Conservation (phyloP, 2,113 vertebrate species). For the Tiliqua scincoides region DNA sequence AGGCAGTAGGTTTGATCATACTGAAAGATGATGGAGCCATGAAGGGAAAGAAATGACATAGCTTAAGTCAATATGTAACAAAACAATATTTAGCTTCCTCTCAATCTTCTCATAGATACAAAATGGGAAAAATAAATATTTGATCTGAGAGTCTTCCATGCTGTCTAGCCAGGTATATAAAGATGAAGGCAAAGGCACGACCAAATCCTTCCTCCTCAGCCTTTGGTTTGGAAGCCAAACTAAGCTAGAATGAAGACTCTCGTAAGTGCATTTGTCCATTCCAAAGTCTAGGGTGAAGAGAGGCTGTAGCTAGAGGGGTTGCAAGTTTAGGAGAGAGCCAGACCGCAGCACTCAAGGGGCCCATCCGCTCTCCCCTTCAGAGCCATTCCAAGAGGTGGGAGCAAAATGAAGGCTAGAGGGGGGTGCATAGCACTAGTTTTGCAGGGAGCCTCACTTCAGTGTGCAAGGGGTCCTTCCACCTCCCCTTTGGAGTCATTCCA, state of each 20-base stretch:
- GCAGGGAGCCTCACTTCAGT: too few species aligned
- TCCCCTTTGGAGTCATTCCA: too few species aligned
- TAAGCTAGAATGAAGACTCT: constrained; percentile 15
- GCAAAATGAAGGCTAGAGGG: too few species aligned
- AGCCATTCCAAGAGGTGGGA: too few species aligned
- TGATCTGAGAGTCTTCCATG: constrained; percentile 8
- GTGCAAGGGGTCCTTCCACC: too few species aligned
- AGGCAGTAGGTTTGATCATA: background rate
- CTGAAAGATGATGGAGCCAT: background rate
- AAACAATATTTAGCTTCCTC: constrained; percentile 26
- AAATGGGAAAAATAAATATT: constrained; percentile 22
- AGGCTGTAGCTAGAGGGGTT: too few species aligned
- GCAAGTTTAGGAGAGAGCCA: too few species aligned
- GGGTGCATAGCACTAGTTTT: too few species aligned
- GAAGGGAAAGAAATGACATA: background rate
- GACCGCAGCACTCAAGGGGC: too few species aligned
- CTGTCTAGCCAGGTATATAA: constrained; percentile 29
- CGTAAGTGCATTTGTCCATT: constrained; percentile 23
- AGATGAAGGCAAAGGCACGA: background rate
- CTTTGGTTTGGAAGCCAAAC: too few species aligned
- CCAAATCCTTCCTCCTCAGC: background rate
- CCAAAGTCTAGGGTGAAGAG: background rate
- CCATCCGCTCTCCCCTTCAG: too few species aligned
- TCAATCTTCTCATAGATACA: background rate
- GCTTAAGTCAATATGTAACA: constrained; percentile 39